Conservation (phyloP, 2,888 invertebrate genomes). For the Anodontia alba region DNA sequence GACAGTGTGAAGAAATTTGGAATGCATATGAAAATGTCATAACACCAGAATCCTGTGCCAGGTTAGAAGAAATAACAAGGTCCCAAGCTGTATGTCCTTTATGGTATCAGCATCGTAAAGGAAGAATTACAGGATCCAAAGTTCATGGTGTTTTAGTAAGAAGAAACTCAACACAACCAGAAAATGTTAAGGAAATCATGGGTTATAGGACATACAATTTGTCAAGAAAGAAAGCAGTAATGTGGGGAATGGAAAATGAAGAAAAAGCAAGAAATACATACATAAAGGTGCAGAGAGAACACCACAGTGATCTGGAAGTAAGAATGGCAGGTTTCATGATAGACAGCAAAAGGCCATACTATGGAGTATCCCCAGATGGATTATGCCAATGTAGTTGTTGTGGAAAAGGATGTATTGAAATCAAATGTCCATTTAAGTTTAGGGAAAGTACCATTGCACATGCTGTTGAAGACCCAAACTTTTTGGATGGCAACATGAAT, state of each 20-base stretch:
- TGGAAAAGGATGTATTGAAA: slow-evolving; percentile 14
- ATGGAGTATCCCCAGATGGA: background rate
- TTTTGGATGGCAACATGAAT: slow-evolving; percentile 21
- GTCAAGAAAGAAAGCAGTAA: slow-evolving; percentile 15
- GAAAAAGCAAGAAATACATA: background rate
- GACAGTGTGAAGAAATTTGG: background rate
- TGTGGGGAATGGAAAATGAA: slow-evolving; percentile 18
- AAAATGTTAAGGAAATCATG: background rate
- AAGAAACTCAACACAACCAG: slow-evolving; percentile 4
- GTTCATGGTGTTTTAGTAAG: slow-evolving; percentile 11
- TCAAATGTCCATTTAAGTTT: slow-evolving; percentile 19
- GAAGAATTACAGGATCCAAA: background rate
- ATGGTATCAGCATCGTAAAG: slow-evolving; percentile 19
- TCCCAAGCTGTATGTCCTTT: background rate
- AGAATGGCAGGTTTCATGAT: background rate
- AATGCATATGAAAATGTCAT: background rate
- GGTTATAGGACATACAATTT: slow-evolving; percentile 22
- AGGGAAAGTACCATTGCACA: background rate
- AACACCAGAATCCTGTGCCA: background rate
- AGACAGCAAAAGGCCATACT: background rate
- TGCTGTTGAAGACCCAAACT: slow-evolving; percentile 22
- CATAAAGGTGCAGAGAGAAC: background rate
- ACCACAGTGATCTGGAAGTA: background rate
- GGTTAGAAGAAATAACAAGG: background rate
- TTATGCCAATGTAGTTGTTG: slow-evolving; percentile 1